Conservation (phyloP, 2,113 vertebrate species). For the Procavia capensis region DNA sequence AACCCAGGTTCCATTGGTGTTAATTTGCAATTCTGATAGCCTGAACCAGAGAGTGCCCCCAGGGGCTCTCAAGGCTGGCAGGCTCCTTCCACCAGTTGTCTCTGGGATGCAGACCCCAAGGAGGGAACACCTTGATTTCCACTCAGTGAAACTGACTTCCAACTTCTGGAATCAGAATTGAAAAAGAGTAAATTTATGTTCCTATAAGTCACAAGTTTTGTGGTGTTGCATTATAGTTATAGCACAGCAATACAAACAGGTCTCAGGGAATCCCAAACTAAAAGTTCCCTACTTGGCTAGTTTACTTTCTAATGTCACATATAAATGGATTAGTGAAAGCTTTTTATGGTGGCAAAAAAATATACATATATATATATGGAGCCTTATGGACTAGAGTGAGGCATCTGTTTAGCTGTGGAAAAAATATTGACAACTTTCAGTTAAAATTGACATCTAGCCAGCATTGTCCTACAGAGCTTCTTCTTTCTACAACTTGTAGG, state of each 20-base stretch:
- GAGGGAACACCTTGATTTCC: too few relatives aligned
- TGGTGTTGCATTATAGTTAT: neutral
- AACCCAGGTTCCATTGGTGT: neutral
- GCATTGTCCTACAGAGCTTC: neutral
- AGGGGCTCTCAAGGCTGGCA: too few relatives aligned
- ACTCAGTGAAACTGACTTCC: neutral
- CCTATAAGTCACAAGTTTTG: neutral
- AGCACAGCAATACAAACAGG: neutral
- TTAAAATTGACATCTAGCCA: neutral
- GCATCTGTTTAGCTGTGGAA: neutral
- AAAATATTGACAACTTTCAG: neutral
- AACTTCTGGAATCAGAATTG: neutral
- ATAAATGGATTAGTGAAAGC: neutral
- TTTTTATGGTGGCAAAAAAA: neutral
- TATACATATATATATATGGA: neutral
- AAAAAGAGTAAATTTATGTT: neutral
- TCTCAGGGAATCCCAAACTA: neutral
- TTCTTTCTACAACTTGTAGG: neutral
- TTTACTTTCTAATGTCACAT: neutral
- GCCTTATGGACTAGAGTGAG: neutral
- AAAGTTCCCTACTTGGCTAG: neutral
- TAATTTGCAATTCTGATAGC: neutral
- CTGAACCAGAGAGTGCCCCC: neutral
- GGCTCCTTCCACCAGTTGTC: neutral
- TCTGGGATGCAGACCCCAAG: neutral